These are phyloP conservation scores for Meliscaeva auricollis DNA, from an alignment of 2,888 invertebrate species.

Conservation along the genomic window DNA sequence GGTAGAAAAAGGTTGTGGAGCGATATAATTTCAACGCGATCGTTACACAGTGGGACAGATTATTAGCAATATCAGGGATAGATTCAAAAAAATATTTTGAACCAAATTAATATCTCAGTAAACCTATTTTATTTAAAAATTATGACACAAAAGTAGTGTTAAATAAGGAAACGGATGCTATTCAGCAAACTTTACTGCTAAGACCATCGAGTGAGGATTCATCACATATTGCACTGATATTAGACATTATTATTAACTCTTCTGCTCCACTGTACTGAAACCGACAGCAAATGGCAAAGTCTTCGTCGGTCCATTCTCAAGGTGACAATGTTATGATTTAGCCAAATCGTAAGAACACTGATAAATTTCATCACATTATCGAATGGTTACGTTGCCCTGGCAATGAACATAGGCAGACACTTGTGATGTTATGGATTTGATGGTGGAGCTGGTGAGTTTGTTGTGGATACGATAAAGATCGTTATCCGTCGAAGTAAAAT, in stretches of 20 bases:
- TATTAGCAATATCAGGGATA: not conserved
- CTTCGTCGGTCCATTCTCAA: slow-evolving; percentile 32
- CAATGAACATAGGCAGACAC: not conserved
- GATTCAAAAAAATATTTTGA: too few relatives aligned
- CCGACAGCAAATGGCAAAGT: not conserved
- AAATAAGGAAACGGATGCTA: too few relatives aligned
- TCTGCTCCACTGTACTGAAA: not conserved
- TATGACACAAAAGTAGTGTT: too few relatives aligned
- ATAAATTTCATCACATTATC: slow-evolving; percentile 68
- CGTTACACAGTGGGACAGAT: not conserved
- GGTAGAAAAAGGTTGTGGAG: not conserved
- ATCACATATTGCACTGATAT: too few relatives aligned
- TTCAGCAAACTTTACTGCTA: too few relatives aligned
- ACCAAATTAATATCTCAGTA: too few relatives aligned
- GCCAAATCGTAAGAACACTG: slow-evolving; percentile 22
- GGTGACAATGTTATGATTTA: slow-evolving; percentile 69
- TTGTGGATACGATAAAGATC: slow-evolving; percentile 14
- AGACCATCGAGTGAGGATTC: too few relatives aligned
- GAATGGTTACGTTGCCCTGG: slow-evolving; percentile 21
- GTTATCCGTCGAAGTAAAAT: slow-evolving; percentile 13
- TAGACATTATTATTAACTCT: too few relatives aligned
- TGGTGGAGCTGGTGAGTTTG: not conserved
- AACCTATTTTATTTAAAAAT: too few relatives aligned
- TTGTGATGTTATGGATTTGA: not conserved
- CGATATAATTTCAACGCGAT: not conserved